phyloP scores from a whole-genome alignment of 2,888 invertebrate genomes.

The Lochmaea capreae region DNA sequence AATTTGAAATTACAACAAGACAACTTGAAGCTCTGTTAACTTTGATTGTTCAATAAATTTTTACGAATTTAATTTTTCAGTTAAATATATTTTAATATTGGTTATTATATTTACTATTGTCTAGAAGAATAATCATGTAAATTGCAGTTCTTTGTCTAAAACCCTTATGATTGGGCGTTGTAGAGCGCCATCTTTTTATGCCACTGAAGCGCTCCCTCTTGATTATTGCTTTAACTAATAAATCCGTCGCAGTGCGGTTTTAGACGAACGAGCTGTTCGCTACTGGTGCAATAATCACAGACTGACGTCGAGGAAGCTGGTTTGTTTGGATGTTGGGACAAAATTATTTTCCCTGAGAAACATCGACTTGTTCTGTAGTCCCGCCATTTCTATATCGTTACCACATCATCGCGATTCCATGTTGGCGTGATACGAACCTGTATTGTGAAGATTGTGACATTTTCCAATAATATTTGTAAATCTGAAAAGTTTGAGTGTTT shows the following conservation, averaged over 20 bases:
- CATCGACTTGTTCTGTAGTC: constrained; percentile 37
- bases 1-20: background rate
- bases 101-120: background rate
- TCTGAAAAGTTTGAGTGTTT: constrained; percentile 9
- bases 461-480: constrained; percentile 20
- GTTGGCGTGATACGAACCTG: constrained; percentile 46
- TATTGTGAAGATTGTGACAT: constrained; percentile 15
- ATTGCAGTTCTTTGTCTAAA: background rate
- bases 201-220: background rate
- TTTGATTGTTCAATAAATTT: background rate
- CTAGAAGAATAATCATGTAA: background rate
- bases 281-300: constrained; percentile 33
- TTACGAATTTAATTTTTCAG: background rate
- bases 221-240: background rate
- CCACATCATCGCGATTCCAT: constrained; percentile 40
- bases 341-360: constrained; percentile 46
- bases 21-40: background rate
- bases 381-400: constrained; percentile 45
- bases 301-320: constrained; percentile 39
- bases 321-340: constrained; percentile 30
- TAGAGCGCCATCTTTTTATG: background rate
- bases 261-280: background rate
- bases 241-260: constrained; percentile 30
- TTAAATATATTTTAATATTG: background rate
- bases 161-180: constrained; percentile 3